phyloP scores from a whole-genome alignment of 1,140 invertebrate genomes.

The Gerris buenoi region DNA sequence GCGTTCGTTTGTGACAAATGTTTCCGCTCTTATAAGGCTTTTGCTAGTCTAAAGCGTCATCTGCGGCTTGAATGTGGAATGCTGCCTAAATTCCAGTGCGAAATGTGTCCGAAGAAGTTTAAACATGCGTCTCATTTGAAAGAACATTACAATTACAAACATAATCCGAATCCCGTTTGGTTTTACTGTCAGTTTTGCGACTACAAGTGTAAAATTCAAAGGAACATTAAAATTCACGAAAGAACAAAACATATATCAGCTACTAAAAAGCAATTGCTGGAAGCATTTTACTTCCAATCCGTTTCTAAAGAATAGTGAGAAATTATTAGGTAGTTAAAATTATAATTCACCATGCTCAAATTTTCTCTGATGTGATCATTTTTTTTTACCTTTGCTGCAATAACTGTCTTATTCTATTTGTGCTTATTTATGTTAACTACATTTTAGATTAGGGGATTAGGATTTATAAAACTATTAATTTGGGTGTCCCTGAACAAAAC shows the following conservation, averaged over 20 bases:
- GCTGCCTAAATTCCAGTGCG: neutral
- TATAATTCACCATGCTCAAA: too few species aligned
- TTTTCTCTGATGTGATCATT: too few species aligned
- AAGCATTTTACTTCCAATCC: too few species aligned
- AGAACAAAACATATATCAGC: neutral
- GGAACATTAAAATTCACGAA: neutral
- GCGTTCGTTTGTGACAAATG: constrained; percentile 10
- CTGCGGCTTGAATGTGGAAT: neutral
- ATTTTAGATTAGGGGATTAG: too few species aligned
- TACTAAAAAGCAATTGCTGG: too few species aligned
- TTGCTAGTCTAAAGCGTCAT: neutral
- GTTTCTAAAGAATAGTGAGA: too few species aligned
- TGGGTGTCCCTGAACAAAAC: too few species aligned
- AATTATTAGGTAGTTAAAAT: too few species aligned
- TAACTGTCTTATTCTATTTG: too few species aligned
- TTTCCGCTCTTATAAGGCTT: neutral
- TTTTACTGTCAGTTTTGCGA: constrained; percentile 9
- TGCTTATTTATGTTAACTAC: too few species aligned
- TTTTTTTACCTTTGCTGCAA: too few species aligned
- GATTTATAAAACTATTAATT: too few species aligned
- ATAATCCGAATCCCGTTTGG: neutral
- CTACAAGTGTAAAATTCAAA: neutral
- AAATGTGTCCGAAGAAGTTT: neutral
- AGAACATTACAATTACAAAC: neutral
- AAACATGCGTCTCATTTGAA: neutral